These are phyloP conservation scores for Catocala sponsa DNA, from an alignment of 2,888 invertebrate species.

Conservation along the genomic window DNA sequence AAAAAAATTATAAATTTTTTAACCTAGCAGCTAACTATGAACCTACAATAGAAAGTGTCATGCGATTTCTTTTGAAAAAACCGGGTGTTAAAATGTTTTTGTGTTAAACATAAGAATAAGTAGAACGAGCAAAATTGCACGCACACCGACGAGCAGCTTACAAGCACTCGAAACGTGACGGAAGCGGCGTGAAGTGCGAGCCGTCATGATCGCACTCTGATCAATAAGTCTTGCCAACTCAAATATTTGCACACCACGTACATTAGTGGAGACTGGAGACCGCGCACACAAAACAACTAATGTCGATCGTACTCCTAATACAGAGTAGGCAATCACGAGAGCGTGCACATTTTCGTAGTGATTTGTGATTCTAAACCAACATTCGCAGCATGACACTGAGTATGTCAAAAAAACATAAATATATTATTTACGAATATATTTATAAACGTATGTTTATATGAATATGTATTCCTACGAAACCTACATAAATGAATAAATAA, in stretches of 20 bases:
- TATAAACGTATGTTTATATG: no score
- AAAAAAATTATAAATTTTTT: no score
- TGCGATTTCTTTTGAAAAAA: no score
- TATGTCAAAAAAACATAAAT: no score
- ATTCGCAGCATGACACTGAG: no score
- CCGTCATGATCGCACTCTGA: constrained; percentile 78
- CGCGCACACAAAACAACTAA: constrained; percentile 61
- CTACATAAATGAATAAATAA: no score
- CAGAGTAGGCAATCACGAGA: constrained; percentile 38
- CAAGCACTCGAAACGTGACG: constrained; percentile 83
- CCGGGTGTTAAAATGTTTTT: constrained; percentile 12
- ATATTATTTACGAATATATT: no score
- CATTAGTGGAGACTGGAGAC: constrained; percentile 70
- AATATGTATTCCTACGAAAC: no score
- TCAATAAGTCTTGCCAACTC: constrained; percentile 81
- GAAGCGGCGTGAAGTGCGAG: constrained; percentile 70
- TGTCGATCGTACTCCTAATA: constrained; percentile 43
- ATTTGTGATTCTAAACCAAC: no score
- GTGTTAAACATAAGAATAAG: constrained; percentile 22
- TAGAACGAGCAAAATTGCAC: constrained; percentile 54
- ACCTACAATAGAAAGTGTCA: no score
- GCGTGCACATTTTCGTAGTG: background rate
- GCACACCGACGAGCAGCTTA: constrained; percentile 61
- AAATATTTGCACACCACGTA: constrained; percentile 84
- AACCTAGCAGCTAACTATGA: no score